Percentiles rank a stretch among this genome's conserved stretches.
Conservation (phyloP, 2,888 invertebrate species). For the Caenorhabditis sinica region DNA sequence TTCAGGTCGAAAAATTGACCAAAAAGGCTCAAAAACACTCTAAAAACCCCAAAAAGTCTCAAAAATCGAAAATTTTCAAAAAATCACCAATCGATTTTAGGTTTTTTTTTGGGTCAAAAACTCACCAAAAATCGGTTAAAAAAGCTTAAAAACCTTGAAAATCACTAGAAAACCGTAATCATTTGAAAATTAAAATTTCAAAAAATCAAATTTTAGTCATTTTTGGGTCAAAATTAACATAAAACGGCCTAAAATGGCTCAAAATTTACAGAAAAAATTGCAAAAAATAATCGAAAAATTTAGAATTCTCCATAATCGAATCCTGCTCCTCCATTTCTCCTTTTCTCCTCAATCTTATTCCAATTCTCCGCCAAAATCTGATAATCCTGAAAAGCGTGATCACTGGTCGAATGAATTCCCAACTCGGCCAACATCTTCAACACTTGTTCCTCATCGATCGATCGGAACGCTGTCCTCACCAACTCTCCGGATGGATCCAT, state of each 20-base stretch:
- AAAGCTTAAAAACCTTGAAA: no score
- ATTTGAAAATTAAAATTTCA: no score
- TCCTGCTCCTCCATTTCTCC: no score
- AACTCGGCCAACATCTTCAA: constrained; percentile 58
- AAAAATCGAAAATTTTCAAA: no score
- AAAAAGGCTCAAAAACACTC: no score
- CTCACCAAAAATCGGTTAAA: no score
- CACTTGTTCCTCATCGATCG: constrained; percentile 65
- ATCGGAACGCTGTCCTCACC: constrained; percentile 54
- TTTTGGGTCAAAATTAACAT: not conserved
- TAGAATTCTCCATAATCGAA: constrained; percentile 23
- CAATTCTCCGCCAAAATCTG: constrained; percentile 66
- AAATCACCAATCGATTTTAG: no score
- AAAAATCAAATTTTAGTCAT: no score
- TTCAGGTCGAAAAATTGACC: no score
- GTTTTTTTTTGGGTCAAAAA: no score
- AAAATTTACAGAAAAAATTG: constrained; percentile 12
- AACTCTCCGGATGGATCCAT: constrained; percentile 56
- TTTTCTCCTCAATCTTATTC: constrained; percentile 44
- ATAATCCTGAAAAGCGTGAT: constrained; percentile 65
- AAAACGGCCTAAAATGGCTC: not conserved
- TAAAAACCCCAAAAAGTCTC: no score
- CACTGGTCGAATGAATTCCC: constrained; percentile 44
- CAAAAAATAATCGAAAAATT: not conserved
- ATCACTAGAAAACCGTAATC: no score